These are phyloP conservation scores for Rhadina sibilatrix DNA, from an alignment of 2,113 vertebrate genomes.

Conservation along the genomic window DNA sequence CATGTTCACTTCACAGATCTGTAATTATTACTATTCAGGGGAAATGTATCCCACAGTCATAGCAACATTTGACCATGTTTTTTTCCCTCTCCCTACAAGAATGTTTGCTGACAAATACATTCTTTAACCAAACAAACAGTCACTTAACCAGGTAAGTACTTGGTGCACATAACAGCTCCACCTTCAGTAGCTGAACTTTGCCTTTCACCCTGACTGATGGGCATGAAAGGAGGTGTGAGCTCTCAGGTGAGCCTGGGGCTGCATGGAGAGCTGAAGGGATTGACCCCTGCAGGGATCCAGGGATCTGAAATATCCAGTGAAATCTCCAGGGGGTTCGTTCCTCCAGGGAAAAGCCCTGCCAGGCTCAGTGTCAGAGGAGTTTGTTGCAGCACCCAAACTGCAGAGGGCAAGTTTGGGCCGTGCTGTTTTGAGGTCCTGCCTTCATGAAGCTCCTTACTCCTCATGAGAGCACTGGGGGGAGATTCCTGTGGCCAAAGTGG, in stretches of 20 bases:
- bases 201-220: neutral
- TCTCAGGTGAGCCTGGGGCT: neutral
- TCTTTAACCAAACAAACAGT: neutral
- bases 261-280: neutral
- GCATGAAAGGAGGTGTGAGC: neutral
- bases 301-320: too few species aligned
- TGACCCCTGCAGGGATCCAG: accelerated
- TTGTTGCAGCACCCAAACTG: neutral
- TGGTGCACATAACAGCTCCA: too few species aligned
- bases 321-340: neutral
- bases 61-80: accelerated
- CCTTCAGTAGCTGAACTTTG: too few species aligned
- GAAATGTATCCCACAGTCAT: accelerated
- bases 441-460: neutral
- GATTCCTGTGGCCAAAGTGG: neutral
- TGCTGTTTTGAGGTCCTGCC: neutral
- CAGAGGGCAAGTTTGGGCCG: neutral
- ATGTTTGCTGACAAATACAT: neutral
- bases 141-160: too few species aligned
- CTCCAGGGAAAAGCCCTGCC: neutral
- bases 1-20: accelerated
- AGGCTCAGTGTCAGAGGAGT: neutral
- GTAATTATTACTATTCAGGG: neutral
- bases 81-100: neutral
- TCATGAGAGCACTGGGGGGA: neutral